These are phyloP conservation scores for Callinectes sapidus DNA, from an alignment of 2,888 invertebrate genomes.

Conservation along the genomic window DNA sequence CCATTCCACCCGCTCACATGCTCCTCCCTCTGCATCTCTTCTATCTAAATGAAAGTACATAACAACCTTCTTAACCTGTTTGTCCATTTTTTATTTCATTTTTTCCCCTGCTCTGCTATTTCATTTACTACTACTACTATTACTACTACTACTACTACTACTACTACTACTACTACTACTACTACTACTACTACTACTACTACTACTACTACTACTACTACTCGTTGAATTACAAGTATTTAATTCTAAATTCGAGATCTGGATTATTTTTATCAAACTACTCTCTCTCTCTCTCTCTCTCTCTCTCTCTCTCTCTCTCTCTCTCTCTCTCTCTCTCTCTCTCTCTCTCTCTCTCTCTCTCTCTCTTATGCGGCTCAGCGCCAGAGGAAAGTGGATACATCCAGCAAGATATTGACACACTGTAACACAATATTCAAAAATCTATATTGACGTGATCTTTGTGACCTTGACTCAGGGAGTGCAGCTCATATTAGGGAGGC, in stretches of 20 bases:
- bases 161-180: not conserved
- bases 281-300: not conserved
- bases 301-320: constrained; percentile 27
- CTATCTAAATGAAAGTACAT: not conserved
- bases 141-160: too few species aligned
- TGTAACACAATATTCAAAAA: constrained; percentile 1
- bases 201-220: not conserved
- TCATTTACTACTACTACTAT: too few species aligned
- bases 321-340: constrained; percentile 41
- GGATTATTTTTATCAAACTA: not conserved
- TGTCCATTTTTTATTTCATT: not conserved
- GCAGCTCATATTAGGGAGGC: not conserved
- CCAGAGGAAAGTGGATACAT: not conserved
- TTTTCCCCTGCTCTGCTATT: not conserved
- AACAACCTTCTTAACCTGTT: not conserved
- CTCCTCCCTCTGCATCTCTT: not conserved
- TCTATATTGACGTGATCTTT: not conserved
- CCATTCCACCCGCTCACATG: not conserved
- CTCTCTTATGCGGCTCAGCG: not conserved
- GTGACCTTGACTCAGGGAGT: not conserved
- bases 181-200: too few species aligned
- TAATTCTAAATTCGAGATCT: not conserved
- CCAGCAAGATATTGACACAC: not conserved
- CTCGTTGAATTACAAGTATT: too few species aligned
- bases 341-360: constrained; percentile 41